Evolutionary conservation across 1,140 invertebrate genomes (phyloP), one percentile per base, ranked within the genome.

Genomic region (Brachionus asplanchnoidis): DNA sequence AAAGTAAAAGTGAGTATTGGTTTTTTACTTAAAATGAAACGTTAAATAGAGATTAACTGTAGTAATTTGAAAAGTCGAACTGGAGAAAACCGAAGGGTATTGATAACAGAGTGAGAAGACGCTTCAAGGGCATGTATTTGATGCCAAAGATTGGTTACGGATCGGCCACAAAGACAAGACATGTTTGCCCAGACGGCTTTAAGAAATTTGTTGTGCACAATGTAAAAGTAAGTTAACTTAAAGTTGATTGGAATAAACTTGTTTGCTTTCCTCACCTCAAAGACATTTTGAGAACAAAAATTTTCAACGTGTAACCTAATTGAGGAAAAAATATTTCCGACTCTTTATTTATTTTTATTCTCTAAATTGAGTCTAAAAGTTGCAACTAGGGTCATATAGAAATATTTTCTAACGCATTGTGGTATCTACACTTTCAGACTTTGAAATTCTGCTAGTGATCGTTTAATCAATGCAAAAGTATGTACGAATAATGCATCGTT

Each of bases 61-160:
- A 40, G 28, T 80, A 14, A 7, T 36, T 87, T 86, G 88, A 91
- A 56, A 87, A 94, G 93, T 90, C 92, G 85, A 95, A 93, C 91
- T 97, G 95, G 95, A 92, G 95, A 87, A 96, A 95, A 91, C 95
- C 95, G 0, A 95, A 95, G 89, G 95, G 98, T 97, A 99, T 99
- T 92, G 98, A 99, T 91, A 99, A 99, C 93, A 93, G 97, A 92
- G 97, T 99, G 9, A 93, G 98, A 86, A 94, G 97, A 88, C 93
- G 96, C 86, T 99, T 99, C 92, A 99, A 99, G 93, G 98, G 98
- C 28, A 96, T 98, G 89, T 97, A 94, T 88, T 91, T 95, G 90
- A 99, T 99, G 97, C 98, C 98, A 60, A 97, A 94, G 88, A 98
- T 99, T 91, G 98, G 97, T 94, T 99, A 98, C 90, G 97, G 98